Evolutionary conservation across 2,888 invertebrate species (phyloP).

Genomic region (Gasteruption jaculator): DNA sequence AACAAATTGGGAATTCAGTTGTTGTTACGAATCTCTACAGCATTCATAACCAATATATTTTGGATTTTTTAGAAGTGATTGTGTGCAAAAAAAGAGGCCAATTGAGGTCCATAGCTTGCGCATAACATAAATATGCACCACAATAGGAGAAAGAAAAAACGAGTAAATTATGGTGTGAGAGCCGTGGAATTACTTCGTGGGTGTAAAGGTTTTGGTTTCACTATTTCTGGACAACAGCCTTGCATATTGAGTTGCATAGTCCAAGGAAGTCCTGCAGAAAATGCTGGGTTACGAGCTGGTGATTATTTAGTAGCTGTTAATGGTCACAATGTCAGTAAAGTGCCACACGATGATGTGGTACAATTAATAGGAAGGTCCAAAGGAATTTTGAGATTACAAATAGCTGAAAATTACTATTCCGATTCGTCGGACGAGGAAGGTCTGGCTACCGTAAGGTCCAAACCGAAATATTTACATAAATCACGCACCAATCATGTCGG

Average conservation of each 20-base stretch:
- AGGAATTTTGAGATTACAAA: constrained; percentile 78
- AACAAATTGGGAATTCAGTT: too few relatives aligned
- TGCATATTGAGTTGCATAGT: constrained; percentile 94
- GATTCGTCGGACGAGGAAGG: constrained; percentile 80
- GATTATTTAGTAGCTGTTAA: constrained; percentile 92
- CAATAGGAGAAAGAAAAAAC: constrained; percentile 64
- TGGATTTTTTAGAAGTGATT: too few relatives aligned
- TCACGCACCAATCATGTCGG: constrained; percentile 38
- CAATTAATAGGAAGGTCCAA: constrained; percentile 82
- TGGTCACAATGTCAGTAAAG: constrained; percentile 84
- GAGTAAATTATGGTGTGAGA: constrained; percentile 70
- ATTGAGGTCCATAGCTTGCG: neutral
- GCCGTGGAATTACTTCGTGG: constrained; percentile 84
- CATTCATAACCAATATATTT: too few relatives aligned
- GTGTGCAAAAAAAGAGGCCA: too few relatives aligned
- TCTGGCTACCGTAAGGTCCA: constrained; percentile 58
- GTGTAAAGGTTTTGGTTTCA: constrained; percentile 92
- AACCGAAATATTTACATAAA: constrained; percentile 60
- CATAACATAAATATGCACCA: constrained; percentile 55
- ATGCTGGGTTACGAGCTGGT: constrained; percentile 84
- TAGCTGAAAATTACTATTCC: constrained; percentile 81
- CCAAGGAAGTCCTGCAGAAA: constrained; percentile 82
- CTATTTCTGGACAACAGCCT: constrained; percentile 94
- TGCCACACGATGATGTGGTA: constrained; percentile 91
- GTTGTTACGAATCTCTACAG: too few relatives aligned